phyloP scores from a whole-genome alignment of 2,113 vertebrate species.

The Anolis carolinensis region DNA sequence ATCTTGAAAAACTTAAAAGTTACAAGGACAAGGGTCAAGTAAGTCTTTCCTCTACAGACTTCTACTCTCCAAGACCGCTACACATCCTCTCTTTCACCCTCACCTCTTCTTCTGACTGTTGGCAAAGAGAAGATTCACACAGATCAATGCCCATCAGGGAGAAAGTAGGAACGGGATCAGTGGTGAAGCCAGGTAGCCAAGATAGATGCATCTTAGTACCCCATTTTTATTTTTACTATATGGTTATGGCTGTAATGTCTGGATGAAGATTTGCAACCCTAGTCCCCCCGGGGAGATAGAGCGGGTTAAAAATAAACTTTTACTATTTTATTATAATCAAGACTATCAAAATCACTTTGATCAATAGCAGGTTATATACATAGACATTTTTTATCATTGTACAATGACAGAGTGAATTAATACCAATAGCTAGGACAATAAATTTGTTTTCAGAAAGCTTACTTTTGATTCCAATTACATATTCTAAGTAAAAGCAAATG shows the following conservation, averaged over 20 bases:
- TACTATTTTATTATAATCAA: too few relatives aligned
- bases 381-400: neutral
- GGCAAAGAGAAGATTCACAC: neutral
- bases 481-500: accelerated
- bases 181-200: neutral
- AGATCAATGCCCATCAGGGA: neutral
- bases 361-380: neutral
- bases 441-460: conserved; percentile 20
- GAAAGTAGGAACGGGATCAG: neutral
- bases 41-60: neutral
- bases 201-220: neutral
- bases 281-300: too few relatives aligned
- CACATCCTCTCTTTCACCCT: neutral
- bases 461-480: accelerated
- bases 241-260: neutral
- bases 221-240: neutral
- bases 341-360: neutral
- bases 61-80: too few relatives aligned
- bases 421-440: neutral
- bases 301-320: too few relatives aligned
- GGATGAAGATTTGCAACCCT: too few relatives aligned
- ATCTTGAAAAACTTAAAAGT: neutral
- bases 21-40: neutral
- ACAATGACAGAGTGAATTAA: neutral
- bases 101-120: neutral